Evolutionary conservation across 2,113 vertebrate genomes (phyloP), one percentile per base, ranked within the genome.

Genomic region (Phyllostomus discolor): DNA sequence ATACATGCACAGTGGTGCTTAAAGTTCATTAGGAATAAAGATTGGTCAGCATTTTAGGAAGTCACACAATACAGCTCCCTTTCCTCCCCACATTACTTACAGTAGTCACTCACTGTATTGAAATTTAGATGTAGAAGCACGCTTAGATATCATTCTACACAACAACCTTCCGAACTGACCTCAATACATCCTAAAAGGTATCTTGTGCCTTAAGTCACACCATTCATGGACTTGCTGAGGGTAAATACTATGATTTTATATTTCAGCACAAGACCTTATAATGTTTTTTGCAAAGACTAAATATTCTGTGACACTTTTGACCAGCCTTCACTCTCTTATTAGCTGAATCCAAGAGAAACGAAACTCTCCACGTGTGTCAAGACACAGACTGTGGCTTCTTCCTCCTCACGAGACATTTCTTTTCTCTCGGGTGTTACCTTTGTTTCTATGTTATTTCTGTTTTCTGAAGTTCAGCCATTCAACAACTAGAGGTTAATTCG

Each of bases 401-500:
- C 50, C 20, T 41, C 6, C 3, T 66, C 72, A 76, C 50, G 46
- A 69, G 80, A 93, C 89, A 92, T 91, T 85, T 86, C 90, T 90
- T 85, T 83, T 95, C 95, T 97, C 0, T 7, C 6, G 57, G 15
- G 28, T 52, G 54, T 81, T 76, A 31, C 64, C 75, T 93, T 81
- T 43, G 57, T 97, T 93, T 75, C 48, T 92, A 15, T 94, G 62
- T 96, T 95, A 11, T 35, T 97, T 87, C 85, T 83, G 80, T 15
- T 93, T 70, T 17, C n/a, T 96, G 72, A 33, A 92, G 50, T 82
- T 94, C 90, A 96, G 50, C 64, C 73, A 90, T 92, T 95, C 89
- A 94, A 75, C 78, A 93, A 48, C 35, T 46, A 92, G 95, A 96
- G 92, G 97, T 96, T 97, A 98, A 98, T 92, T 94, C 92, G 93